phyloP scores from a whole-genome alignment of 2,113 vertebrate genomes.

The Salminus brasiliensis region DNA sequence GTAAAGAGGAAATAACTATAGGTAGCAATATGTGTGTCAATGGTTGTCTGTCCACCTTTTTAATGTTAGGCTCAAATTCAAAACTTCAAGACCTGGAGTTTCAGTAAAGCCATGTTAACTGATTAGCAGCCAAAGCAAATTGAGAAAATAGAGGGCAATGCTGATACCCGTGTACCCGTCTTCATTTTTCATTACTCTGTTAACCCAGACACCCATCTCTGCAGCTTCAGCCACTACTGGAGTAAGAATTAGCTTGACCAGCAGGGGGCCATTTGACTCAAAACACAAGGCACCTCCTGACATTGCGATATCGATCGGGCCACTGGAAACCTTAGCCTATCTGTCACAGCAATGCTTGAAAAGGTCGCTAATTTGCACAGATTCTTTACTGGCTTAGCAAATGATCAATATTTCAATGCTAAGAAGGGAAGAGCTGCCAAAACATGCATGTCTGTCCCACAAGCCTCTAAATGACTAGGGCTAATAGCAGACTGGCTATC shows the following conservation, averaged over 20 bases:
- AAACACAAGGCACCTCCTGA: background rate
- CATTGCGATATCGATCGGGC: background rate
- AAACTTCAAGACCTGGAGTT: too few relatives aligned
- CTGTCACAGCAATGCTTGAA: background rate
- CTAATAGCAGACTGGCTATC: slow-evolving; percentile 15
- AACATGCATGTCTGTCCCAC: background rate
- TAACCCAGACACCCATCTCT: background rate
- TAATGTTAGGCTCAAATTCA: too few relatives aligned
- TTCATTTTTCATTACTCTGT: background rate
- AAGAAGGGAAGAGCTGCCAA: background rate
- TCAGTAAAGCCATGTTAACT: background rate
- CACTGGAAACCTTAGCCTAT: background rate
- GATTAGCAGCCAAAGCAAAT: background rate
- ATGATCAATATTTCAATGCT: background rate
- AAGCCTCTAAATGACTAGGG: background rate
- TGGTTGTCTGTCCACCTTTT: background rate
- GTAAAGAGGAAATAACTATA: background rate
- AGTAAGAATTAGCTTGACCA: background rate
- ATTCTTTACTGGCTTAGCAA: too few relatives aligned
- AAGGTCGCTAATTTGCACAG: background rate
- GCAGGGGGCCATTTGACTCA: slow-evolving; percentile 1
- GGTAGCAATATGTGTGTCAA: background rate
- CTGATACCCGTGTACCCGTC: background rate
- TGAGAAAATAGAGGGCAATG: background rate
- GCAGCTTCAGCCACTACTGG: background rate